These are phyloP conservation scores for Spodoptera picta DNA, from an alignment of 2,888 invertebrate genomes.

Conservation along the genomic window DNA sequence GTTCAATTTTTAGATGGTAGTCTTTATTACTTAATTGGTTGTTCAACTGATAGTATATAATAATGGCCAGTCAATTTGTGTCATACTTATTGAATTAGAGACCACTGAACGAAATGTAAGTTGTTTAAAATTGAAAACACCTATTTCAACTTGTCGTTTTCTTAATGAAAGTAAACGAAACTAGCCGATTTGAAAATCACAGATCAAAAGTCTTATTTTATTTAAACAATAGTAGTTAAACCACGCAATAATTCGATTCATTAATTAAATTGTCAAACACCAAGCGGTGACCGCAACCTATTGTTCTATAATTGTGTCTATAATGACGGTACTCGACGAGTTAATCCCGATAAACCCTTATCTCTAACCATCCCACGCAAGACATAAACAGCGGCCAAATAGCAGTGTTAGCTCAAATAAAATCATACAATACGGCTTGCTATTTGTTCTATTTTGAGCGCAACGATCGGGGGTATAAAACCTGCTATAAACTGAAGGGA, in stretches of 20 bases:
- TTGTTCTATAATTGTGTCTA: too few relatives aligned
- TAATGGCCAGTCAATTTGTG: slow-evolving; percentile 4
- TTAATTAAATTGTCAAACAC: too few relatives aligned
- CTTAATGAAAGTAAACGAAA: too few relatives aligned
- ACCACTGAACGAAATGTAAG: neutral
- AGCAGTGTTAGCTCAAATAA: slow-evolving; percentile 29
- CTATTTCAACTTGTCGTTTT: too few relatives aligned
- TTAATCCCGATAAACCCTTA: neutral
- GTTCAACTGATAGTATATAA: slow-evolving; percentile 7
- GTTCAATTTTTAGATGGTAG: slow-evolving; percentile 3
- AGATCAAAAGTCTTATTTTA: too few relatives aligned
- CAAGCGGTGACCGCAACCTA: too few relatives aligned
- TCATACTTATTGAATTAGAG: neutral
- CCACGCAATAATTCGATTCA: neutral
- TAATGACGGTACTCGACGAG: too few relatives aligned
- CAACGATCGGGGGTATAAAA: slow-evolving; percentile 61
- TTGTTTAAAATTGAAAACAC: neutral
- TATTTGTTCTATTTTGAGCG: slow-evolving; percentile 26
- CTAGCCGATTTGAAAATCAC: too few relatives aligned
- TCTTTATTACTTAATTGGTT: slow-evolving; percentile 32
- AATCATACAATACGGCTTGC: slow-evolving; percentile 11
- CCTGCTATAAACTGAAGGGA: slow-evolving; percentile 60
- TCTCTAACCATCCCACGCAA: slow-evolving; percentile 9
- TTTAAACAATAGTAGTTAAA: neutral
- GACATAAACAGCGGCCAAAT: slow-evolving; percentile 13